Base-by-base conservation (phyloP, 2,888 invertebrate genomes). In the Epistrophella euchroma region DNA sequence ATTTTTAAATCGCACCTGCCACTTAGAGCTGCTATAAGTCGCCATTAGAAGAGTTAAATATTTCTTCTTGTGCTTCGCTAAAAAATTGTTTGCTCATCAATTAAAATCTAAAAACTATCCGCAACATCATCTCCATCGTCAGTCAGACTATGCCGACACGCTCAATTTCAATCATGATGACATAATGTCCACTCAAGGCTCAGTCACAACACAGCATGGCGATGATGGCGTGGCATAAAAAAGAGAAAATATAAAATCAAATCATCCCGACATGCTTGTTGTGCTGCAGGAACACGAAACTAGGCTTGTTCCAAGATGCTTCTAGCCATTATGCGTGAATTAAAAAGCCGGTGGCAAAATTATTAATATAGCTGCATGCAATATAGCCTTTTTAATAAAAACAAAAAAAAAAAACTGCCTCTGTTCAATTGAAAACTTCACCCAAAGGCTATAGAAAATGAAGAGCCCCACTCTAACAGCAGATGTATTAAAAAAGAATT, bases 291-390 rank as follows among this genome's bases (percentile, higher is more conserved):
- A 55, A 83, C 74, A 73, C 52, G 73, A 72, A 60, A 76, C 68
- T 56, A 77, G 28, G 32, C 35, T 52, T 47, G 47, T 56, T 28
- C 13, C 19, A 70, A 71, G 64, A 70, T 74, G 68, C 73, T 19
- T 43, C 22, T 40, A 50, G 45, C 45, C 73, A 70, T 71, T 80
- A 85, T 72, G 60, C 15, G 45, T n/a, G 62, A 73, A 81, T 80
- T 85, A 64, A 85, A 64, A 85, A 76, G 70, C 70, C 76, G 68
- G 73, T 70, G 76, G 76, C 70, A 56, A 47, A 73, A 76, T 85
- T 85, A 81, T 81, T 85, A 70, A 58, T 80, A 52, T 81, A 81
- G 77, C 81, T 76, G 81, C 85, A 81, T 70, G 85, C 85, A 77
- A 81, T 80, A n/a, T n/a, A n/a, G n/a, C 81, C 79, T 15, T 47